Percentiles rank a stretch among this genome's conserved stretches.
These are phyloP conservation scores for Rhyacichthys aspro DNA, from an alignment of 2,797 vertebrate genomes.

Conservation along the genomic window DNA sequence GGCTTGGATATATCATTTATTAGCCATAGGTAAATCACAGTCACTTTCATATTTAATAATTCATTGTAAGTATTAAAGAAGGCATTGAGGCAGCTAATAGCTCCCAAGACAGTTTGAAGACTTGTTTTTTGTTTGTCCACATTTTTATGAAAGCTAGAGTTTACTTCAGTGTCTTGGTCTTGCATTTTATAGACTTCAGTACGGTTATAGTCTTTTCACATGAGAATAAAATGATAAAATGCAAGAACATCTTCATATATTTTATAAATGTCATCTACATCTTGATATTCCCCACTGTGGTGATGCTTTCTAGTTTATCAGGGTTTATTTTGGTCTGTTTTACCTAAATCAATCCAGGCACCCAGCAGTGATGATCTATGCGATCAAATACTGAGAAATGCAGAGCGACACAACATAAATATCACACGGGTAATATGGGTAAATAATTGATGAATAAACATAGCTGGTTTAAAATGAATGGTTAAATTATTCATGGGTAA, in stretches of 20 bases:
- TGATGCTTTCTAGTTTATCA: constrained; percentile 3
- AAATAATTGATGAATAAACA: constrained; percentile 68
- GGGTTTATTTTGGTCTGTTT: constrained; percentile 23
- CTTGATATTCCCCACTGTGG: neutral
- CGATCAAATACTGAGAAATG: constrained; percentile 49
- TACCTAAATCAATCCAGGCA: constrained; percentile 37
- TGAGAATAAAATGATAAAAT: no score
- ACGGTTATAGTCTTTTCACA: no score
- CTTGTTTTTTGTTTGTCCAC: no score
- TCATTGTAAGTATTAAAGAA: no score
- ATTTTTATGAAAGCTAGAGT: no score
- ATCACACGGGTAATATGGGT: constrained; percentile 48
- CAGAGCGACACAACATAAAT: constrained; percentile 47
- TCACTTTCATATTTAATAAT: no score
- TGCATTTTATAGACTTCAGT: no score
- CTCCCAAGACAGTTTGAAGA: no score
- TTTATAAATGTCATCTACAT: neutral
- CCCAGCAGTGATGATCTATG: constrained; percentile 31
- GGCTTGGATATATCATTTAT: no score
- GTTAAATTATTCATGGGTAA: constrained; percentile 65
- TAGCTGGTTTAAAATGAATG: constrained; percentile 57
- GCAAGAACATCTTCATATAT: neutral
- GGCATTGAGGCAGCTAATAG: no score
- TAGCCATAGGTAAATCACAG: no score
- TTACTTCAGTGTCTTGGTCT: no score